Conservation (phyloP, 2,797 vertebrate genomes). For the Amphiprion clarkii region DNA sequence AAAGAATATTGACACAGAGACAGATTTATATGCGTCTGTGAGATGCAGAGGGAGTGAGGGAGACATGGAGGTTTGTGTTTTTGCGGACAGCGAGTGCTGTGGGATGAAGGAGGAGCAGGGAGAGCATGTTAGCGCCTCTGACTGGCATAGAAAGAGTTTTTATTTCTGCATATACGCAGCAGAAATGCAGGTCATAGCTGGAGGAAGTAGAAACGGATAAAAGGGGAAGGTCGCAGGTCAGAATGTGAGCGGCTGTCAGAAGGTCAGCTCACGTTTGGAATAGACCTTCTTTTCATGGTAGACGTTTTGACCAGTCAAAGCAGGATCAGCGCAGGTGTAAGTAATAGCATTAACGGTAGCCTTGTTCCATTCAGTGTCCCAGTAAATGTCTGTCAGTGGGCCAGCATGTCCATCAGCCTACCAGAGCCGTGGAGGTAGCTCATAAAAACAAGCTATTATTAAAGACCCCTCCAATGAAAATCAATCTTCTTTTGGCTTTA, state of each 20-base stretch:
- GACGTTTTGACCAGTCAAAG: conserved; percentile 4
- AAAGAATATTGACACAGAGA: conserved; percentile 62
- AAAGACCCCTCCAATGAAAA: too few relatives aligned
- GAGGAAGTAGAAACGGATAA: conserved; percentile 61
- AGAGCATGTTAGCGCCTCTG: conserved; percentile 6
- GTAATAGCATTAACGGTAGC: conserved; percentile 3
- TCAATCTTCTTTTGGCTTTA: too few relatives aligned
- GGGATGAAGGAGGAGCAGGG: not conserved
- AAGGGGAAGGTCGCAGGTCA: conserved; percentile 65
- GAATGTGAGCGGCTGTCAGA: conserved; percentile 28
- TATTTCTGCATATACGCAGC: conserved; percentile 26
- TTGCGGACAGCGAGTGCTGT: conserved; percentile 15
- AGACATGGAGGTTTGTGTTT: conserved; percentile 27
- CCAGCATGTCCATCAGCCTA: not conserved
- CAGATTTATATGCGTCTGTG: conserved; percentile 33
- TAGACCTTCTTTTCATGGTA: not conserved
- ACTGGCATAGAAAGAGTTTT: conserved; percentile 15
- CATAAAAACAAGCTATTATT: not conserved
- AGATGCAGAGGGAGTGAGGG: conserved; percentile 26
- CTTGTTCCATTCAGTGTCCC: conserved; percentile 3
- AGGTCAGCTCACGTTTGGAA: conserved; percentile 17
- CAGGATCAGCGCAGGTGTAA: conserved; percentile 11
- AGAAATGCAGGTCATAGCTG: conserved; percentile 39
- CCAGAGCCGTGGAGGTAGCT: not conserved
- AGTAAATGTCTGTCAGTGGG: conserved; percentile 1